Evolutionary conservation across 2,113 vertebrate genomes (phyloP).

Genomic region (Tachysurus fulvidraco): DNA sequence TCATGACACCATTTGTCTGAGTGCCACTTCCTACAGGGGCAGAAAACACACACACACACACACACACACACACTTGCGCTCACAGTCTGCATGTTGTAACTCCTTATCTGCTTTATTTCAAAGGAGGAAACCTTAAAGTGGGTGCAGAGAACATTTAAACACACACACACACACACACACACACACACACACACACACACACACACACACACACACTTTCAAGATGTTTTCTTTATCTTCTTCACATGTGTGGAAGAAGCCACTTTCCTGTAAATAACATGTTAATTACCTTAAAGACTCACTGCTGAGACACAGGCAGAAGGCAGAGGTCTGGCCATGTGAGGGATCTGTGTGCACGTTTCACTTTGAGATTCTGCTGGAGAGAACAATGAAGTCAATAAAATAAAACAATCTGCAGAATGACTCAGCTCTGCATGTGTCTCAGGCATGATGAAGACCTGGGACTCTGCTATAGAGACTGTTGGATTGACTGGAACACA

Average conservation of each 20-base stretch:
- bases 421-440: constrained; percentile 1
- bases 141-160: background rate
- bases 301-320: background rate
- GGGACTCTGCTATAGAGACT: constrained; percentile 12
- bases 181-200: constrained; percentile 5
- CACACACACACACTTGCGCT: constrained; percentile 24
- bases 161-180: constrained; percentile 12
- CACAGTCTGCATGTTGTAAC: constrained; percentile 19
- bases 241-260: background rate
- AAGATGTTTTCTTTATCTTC: background rate
- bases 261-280: background rate
- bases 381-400: constrained; percentile 26
- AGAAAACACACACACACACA: constrained; percentile 24
- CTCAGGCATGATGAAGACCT: background rate
- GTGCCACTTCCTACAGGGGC: constrained; percentile 43
- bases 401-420: constrained; percentile 7
- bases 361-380: constrained; percentile 34
- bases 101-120: background rate
- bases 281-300: background rate
- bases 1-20: constrained; percentile 99
- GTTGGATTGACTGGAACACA: constrained; percentile 8
- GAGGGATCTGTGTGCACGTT: background rate
- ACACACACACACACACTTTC: background rate
- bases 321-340: background rate
- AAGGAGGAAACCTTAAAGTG: background rate